Percentiles rank a stretch among this genome's conserved stretches.
Conservation (phyloP, 2,888 invertebrate species). For the Watsonalla binaria region DNA sequence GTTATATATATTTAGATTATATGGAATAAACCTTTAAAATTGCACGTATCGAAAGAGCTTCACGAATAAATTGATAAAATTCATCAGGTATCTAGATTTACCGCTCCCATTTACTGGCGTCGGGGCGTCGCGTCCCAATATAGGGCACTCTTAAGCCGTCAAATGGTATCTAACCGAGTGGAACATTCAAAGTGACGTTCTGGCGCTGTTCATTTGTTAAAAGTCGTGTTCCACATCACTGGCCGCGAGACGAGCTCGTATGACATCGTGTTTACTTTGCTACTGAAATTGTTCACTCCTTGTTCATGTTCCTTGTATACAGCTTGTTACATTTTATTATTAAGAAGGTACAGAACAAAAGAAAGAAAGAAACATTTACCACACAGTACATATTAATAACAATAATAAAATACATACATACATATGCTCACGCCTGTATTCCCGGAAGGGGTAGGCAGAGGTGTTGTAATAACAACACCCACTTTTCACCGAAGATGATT, state of each 20-base stretch:
- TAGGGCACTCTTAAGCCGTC: conserved; percentile 56
- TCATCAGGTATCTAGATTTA: conserved; percentile 19
- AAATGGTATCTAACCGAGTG: conserved; percentile 51
- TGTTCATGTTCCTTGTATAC: not conserved
- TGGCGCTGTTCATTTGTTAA: conserved; percentile 47
- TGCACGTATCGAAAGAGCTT: not conserved
- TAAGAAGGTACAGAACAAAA: too few relatives aligned
- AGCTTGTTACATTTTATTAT: not conserved
- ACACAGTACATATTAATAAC: too few relatives aligned
- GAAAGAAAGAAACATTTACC: too few relatives aligned
- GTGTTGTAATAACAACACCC: too few relatives aligned
- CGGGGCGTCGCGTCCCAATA: conserved; percentile 44
- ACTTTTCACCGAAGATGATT: too few relatives aligned
- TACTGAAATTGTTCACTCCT: not conserved
- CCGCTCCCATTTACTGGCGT: conserved; percentile 16
- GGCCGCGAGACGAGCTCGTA: not conserved
- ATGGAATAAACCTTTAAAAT: too few relatives aligned
- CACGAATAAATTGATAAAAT: conserved; percentile 18
- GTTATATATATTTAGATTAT: too few relatives aligned
- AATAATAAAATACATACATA: too few relatives aligned
- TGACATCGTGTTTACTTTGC: not conserved
- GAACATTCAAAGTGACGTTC: conserved; percentile 51
- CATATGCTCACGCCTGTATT: too few relatives aligned
- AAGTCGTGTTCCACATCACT: conserved; percentile 18
- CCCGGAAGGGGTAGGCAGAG: too few relatives aligned